These are phyloP conservation scores for Gambelia wislizenii DNA, from an alignment of 2,797 vertebrate genomes.

Conservation along the genomic window DNA sequence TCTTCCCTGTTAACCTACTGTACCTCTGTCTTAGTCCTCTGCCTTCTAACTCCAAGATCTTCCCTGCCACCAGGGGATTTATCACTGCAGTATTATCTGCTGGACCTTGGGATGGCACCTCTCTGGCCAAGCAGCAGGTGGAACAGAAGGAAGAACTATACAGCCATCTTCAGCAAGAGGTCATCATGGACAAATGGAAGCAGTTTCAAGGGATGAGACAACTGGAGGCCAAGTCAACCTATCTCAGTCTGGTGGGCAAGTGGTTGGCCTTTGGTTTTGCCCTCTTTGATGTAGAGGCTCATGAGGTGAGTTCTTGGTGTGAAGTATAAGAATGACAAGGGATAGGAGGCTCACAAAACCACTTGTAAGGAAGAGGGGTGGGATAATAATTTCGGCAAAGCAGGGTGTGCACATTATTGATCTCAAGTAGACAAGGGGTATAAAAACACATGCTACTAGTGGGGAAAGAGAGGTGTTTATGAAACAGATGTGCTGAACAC, in stretches of 20 bases:
- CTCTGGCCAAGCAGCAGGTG: conserved; percentile 77
- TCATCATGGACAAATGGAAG: conserved; percentile 91
- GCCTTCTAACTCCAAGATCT: conserved; percentile 75
- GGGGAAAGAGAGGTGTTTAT: background rate
- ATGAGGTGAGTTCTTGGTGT: conserved; percentile 82
- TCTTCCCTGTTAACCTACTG: conserved; percentile 83
- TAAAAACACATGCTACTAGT: background rate
- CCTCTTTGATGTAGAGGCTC: conserved; percentile 90
- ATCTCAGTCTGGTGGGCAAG: conserved; percentile 89
- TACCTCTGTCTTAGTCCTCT: conserved; percentile 75
- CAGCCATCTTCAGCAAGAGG: conserved; percentile 80
- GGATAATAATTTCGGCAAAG: background rate
- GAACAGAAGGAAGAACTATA: conserved; percentile 80
- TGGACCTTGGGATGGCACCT: conserved; percentile 84
- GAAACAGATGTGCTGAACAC: background rate
- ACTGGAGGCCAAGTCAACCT: conserved; percentile 90
- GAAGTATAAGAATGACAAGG: background rate
- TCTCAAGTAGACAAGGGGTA: background rate
- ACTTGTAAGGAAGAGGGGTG: background rate
- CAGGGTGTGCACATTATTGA: background rate
- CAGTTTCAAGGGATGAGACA: conserved; percentile 87
- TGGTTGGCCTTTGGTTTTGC: conserved; percentile 95
- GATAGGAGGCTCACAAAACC: background rate
- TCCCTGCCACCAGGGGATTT: conserved; percentile 69
- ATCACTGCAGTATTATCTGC: conserved; percentile 72